A percentile compares a stretch with the other conserved stretches of the same genome.
Evolutionary conservation across 2,888 invertebrate species (phyloP).

Genomic region (Rotaria magnacalcarata): DNA sequence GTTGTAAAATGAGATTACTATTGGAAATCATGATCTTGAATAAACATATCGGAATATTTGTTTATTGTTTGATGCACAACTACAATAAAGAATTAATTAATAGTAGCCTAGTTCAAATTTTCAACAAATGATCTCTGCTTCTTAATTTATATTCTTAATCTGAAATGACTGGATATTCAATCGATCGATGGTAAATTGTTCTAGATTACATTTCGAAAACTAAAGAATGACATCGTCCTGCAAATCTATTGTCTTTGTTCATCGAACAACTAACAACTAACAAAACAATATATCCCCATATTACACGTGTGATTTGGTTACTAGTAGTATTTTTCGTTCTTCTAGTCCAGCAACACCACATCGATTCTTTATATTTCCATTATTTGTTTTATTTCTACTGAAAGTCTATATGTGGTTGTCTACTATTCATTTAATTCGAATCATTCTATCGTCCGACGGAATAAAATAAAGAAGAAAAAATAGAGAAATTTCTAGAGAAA

Average conservation of each 20-base stretch:
- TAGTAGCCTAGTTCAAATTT: no score
- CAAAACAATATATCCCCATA: not conserved
- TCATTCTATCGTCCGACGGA: not conserved
- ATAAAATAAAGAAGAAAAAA: not conserved
- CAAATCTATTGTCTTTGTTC: not conserved
- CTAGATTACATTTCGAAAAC: no score
- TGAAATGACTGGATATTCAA: no score
- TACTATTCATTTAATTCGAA: not conserved
- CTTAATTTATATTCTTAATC: no score
- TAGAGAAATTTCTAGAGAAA: not conserved
- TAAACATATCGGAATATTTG: no score
- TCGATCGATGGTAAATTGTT: no score
- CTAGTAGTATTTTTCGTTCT: not conserved
- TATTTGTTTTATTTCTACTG: not conserved
- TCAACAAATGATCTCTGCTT: no score
- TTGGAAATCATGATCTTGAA: no score
- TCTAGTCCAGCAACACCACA: not conserved
- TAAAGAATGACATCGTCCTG: not conserved
- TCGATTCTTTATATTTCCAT: not conserved
- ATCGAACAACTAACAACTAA: not conserved
- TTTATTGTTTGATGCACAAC: no score
- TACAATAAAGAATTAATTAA: no score
- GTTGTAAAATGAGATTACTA: no score
- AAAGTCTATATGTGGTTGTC: not conserved
- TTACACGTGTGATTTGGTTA: not conserved